Percentiles rank a stretch among this genome's conserved stretches.
phyloP scores from a whole-genome alignment of 2,113 vertebrate species.

The Brienomyrus brachyistius region DNA sequence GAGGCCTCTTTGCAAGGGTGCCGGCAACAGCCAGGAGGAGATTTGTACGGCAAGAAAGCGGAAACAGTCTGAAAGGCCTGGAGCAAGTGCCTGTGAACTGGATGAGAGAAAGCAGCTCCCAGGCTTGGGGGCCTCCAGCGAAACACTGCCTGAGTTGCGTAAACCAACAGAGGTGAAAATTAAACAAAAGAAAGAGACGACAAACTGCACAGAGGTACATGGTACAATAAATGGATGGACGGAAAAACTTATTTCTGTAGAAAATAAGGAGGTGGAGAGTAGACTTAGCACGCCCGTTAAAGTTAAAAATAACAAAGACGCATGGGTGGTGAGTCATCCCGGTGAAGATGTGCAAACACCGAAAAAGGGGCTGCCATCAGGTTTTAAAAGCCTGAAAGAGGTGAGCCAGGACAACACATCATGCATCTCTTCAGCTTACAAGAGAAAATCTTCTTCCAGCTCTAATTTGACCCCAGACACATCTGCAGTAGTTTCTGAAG shows the following conservation, averaged over 20 bases:
- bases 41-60: slow-evolving; percentile 16
- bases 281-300: background rate
- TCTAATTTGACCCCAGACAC: background rate
- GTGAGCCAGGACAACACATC: background rate
- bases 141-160: background rate
- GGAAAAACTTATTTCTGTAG: too few species aligned
- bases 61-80: background rate
- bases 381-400: background rate
- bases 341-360: background rate
- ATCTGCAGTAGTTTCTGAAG: background rate
- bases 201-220: background rate
- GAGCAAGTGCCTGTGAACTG: background rate
- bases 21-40: slow-evolving; percentile 39
- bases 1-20: slow-evolving; percentile 25
- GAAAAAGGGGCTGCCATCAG: background rate
- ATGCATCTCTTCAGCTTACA: background rate
- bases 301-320: slow-evolving; percentile 18
- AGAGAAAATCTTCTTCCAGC: background rate
- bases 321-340: background rate
- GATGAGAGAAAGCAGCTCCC: background rate
- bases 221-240: slow-evolving; percentile 5
- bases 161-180: background rate
- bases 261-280: slow-evolving; percentile 3
- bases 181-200: slow-evolving; percentile 5
- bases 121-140: background rate